Base-by-base conservation (phyloP, 1,140 invertebrate species). In the Pseudomyrmex flavicornis region DNA sequence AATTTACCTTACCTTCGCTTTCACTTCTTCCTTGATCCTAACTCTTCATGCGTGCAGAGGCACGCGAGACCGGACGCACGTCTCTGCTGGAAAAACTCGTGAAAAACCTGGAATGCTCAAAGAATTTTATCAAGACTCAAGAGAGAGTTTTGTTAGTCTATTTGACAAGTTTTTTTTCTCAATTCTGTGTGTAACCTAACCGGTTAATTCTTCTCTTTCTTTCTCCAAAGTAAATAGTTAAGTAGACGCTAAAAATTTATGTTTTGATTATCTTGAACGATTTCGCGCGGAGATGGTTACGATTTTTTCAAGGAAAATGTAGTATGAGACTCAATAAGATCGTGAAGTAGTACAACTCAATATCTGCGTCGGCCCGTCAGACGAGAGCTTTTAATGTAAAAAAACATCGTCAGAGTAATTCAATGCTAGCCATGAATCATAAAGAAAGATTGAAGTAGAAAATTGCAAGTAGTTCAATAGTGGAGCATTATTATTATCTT, bases 401-500 rank as follows among this genome's bases (percentile, higher is more conserved):
- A 7, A 5, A 70, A n/a, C 65, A 10, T 48, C 9, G 20, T 70
- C 12, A 69, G 7, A 17, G 15, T 68, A 54, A 50, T 58, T 58
- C 13, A 2, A 22, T 76, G 44, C 9, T 70, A 17, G 22, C n/a
- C 12, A 1, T 58, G 9, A 48, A 44, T 56, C 10, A 12, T n/a
- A 56, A 80, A 72, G 69, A 59, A 8, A 12, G 2, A 61, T 61
- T n/a, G 13, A 77, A 44, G n/a, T 17, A 17, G 5, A 72, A 69
- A 83, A 69, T 76, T 46, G 22, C 26, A 35, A 68, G 68, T 68
- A 54, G 79, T 73, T 79, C 56, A 35, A 35, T 26, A 59, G 20
- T 17, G 20, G 44, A 5, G 48, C n/a, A 56, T 86, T 86, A 87
- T 86, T 86, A 87, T 65, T 66, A 52, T 74, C 50, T 10, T 15